A percentile compares a stretch with the other conserved stretches of the same genome.
Evolutionary conservation across 2,888 invertebrate species (phyloP).

Genomic region (Rotaria magnacalcarata): DNA sequence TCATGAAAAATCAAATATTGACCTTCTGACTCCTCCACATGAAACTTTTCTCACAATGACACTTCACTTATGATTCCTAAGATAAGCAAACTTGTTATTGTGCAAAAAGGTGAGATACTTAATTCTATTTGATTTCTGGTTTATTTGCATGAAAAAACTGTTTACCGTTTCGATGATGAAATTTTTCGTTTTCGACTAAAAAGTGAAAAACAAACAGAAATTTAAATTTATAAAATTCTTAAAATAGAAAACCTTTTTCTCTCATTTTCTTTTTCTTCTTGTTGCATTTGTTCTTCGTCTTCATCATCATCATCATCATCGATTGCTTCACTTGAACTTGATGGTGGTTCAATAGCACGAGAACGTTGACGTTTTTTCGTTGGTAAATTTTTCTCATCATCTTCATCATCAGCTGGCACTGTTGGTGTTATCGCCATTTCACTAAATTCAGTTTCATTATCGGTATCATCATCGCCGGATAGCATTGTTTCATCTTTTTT

Average conservation of each 20-base stretch:
- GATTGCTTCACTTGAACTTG: conserved; percentile 22
- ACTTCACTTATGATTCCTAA: no score
- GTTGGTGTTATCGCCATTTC: background rate
- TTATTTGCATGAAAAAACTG: no score
- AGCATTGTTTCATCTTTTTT: background rate
- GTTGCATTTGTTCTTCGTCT: background rate
- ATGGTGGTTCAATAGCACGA: conserved; percentile 1
- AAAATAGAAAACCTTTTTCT: background rate
- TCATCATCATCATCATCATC: background rate
- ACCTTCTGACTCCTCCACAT: no score
- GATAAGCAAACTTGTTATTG: no score
- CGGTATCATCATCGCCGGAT: background rate
- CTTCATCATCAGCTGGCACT: background rate
- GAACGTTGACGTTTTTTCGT: background rate
- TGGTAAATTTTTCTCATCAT: background rate
- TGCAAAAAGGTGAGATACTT: no score
- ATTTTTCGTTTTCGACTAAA: conserved; percentile 27
- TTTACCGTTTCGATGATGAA: background rate
- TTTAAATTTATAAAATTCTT: background rate
- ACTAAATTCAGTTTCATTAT: background rate
- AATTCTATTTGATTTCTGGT: no score
- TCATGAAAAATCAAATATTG: no score
- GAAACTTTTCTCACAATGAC: no score
- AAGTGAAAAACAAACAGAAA: background rate
- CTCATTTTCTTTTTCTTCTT: conserved; percentile 32